Percentiles rank a stretch among this genome's conserved stretches.
Evolutionary conservation across 2,113 vertebrate species (phyloP).

Genomic region (Anthoscopus minutus): DNA sequence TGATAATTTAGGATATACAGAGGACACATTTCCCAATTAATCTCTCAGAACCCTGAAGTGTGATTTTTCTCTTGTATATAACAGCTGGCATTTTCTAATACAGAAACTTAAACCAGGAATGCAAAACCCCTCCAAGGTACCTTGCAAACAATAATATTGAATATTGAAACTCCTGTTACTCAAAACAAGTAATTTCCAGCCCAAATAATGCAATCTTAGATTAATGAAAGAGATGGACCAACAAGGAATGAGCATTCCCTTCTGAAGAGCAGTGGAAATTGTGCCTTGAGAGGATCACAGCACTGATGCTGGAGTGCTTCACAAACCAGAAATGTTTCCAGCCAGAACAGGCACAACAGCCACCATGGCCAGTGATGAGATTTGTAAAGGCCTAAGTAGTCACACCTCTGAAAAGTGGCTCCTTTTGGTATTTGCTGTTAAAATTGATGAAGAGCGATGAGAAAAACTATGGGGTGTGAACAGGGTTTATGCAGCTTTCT

Average conservation of each 20-base stretch:
- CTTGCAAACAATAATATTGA: background rate
- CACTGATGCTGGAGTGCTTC: background rate
- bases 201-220: background rate
- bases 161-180: background rate
- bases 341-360: background rate
- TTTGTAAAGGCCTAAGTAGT: background rate
- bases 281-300: background rate
- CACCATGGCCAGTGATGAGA: background rate
- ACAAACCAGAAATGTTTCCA: background rate
- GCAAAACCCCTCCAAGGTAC: background rate
- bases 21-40: slow-evolving; percentile 29
- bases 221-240: background rate
- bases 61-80: background rate
- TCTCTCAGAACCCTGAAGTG: background rate
- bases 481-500: background rate
- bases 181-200: background rate
- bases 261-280: background rate
- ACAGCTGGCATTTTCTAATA: background rate
- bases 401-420: background rate
- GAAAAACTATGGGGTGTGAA: background rate
- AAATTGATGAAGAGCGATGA: background rate
- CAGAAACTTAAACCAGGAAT: background rate
- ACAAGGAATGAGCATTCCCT: background rate
- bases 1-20: background rate
- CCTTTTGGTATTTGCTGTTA: background rate